Conservation (phyloP, 2,888 invertebrate species). For the Ashinkailepas kermadecensis region DNA sequence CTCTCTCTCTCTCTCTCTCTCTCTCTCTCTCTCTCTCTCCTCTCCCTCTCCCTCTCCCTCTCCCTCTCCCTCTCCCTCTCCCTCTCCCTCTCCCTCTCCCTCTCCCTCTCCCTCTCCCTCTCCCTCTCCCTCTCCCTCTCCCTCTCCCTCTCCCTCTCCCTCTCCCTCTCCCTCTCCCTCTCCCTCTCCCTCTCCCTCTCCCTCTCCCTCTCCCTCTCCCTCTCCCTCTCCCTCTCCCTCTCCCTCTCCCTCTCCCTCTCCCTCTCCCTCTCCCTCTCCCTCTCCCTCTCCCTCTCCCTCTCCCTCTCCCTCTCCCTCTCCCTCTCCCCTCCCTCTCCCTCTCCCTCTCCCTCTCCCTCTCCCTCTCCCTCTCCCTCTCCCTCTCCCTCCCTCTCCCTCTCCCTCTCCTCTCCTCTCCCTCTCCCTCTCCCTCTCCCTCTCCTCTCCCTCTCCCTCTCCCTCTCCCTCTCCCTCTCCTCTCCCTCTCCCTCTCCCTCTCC, state of each 20-base stretch:
- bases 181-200: too few relatives aligned
- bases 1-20: neutral
- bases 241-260: neutral
- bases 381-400: neutral
- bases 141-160: neutral
- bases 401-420: neutral
- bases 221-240: neutral
- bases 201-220: too few relatives aligned
- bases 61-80: neutral
- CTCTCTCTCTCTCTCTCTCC: too few relatives aligned
- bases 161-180: too few relatives aligned
- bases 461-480: constrained; percentile 2
- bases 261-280: neutral
- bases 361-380: too few relatives aligned
- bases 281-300: constrained; percentile 13
- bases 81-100: neutral
- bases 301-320: neutral
- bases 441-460: constrained; percentile 13
- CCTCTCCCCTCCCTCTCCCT: too few relatives aligned
- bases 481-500: too few relatives aligned
- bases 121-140: constrained; percentile 16
- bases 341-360: too few relatives aligned
- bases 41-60: too few relatives aligned
- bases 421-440: neutral
- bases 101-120: neutral